Percentiles rank a stretch among this genome's conserved stretches.
phyloP scores from a whole-genome alignment of 2,797 vertebrate genomes.

The Urophycis tenuis region DNA sequence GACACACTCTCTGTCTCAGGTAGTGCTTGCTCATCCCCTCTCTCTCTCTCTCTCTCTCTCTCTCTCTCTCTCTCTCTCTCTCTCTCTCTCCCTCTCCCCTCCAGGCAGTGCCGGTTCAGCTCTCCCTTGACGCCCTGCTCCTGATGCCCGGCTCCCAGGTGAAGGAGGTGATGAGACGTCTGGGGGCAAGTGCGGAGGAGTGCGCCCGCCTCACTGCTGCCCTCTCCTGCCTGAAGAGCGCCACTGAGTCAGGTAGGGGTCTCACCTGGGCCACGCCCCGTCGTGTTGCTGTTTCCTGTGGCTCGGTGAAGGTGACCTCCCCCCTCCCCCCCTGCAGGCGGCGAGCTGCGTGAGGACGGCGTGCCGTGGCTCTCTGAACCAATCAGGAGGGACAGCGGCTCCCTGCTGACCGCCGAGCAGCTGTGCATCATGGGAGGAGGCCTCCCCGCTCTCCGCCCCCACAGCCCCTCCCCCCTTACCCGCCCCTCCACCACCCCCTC shows the following conservation, averaged over 20 bases:
- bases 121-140: slow-evolving; percentile 89
- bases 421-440: slow-evolving; percentile 52
- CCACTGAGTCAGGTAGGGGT: slow-evolving; percentile 81
- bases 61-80: slow-evolving; percentile 14
- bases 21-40: too few relatives aligned
- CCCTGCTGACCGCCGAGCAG: slow-evolving; percentile 69
- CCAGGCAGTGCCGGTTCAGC: slow-evolving; percentile 82
- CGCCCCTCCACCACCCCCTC: slow-evolving; percentile 67
- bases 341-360: slow-evolving; percentile 77
- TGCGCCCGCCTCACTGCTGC: slow-evolving; percentile 85
- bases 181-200: slow-evolving; percentile 85
- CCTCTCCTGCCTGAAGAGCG: slow-evolving; percentile 87
- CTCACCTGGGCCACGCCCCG: too few relatives aligned
- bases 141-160: slow-evolving; percentile 91
- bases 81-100: slow-evolving; percentile 9
- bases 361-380: slow-evolving; percentile 73
- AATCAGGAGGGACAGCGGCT: slow-evolving; percentile 76
- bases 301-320: not conserved
- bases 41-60: not conserved
- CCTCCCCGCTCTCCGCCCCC: slow-evolving; percentile 51
- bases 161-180: slow-evolving; percentile 84
- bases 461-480: slow-evolving; percentile 74
- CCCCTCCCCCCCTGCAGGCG: slow-evolving; percentile 63
- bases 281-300: not conserved
- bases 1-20: too few relatives aligned